phyloP scores from a whole-genome alignment of 1,140 invertebrate species.

The Drosophila cardini region DNA sequence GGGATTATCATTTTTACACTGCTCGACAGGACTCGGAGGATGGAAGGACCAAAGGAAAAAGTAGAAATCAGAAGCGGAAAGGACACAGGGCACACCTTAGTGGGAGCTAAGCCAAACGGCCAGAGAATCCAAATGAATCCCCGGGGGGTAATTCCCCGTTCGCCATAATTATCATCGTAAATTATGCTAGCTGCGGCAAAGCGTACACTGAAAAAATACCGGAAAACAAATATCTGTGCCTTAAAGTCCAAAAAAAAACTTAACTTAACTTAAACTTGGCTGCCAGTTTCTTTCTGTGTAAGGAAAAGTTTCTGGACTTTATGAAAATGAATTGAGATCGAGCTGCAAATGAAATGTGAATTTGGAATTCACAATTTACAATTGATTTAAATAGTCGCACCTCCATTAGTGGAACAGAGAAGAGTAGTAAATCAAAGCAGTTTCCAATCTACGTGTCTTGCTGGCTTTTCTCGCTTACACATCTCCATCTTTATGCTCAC shows the following conservation, averaged over 20 bases:
- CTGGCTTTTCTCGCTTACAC: not conserved
- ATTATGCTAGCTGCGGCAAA: constrained; percentile 56
- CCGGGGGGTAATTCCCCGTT: constrained; percentile 80
- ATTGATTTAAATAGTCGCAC: constrained; percentile 81
- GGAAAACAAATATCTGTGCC: no score
- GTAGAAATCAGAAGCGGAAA: not conserved
- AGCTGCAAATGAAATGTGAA: constrained; percentile 55
- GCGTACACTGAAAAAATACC: not conserved
- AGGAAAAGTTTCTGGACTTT: constrained; percentile 67
- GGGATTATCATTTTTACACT: constrained; percentile 84
- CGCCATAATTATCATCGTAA: constrained; percentile 83
- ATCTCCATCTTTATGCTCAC: constrained; percentile 4
- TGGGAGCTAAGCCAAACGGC: constrained; percentile 36
- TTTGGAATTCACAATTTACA: constrained; percentile 36
- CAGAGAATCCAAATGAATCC: constrained; percentile 38
- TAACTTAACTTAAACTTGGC: no score
- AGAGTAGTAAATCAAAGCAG: constrained; percentile 65
- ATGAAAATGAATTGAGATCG: constrained; percentile 83
- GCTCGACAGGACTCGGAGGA: constrained; percentile 43
- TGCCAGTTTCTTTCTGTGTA: not conserved
- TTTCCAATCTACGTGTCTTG: constrained; percentile 47
- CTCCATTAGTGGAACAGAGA: not conserved
- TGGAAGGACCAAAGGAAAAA: constrained; percentile 10
- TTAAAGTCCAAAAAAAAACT: no score
- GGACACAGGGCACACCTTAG: constrained; percentile 12